Evolutionary conservation across 2,797 vertebrate species (phyloP), one percentile per base, ranked within the genome.

Genomic region (Lophius americanus): DNA sequence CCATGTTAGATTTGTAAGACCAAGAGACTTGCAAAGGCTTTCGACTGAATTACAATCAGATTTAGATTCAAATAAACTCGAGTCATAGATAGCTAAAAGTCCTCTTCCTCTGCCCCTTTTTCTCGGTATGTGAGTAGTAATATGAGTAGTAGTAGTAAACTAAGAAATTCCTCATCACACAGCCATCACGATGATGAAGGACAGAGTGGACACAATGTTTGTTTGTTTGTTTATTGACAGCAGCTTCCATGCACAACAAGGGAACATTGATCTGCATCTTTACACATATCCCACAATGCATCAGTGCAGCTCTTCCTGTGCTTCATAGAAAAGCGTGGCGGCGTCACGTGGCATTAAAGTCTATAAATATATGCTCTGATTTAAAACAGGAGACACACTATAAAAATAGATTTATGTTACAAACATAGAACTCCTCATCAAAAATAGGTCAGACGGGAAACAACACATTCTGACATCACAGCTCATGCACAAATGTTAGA

Each of bases 341-440:
- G 50, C 50, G 44, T 11, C 44, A 46, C 44, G 23, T 23, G 23
- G 23, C 23, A 23, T 23, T 23, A 23, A 23, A 23, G 23, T 23
- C 23, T 23, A 23, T 23, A 13, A 12, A 13, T 46, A 41, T 41
- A 41, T 41, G 39, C 11, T 36, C 57, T 52, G 77, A 83, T 83
- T 81, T 81, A 85, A 84, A 74, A 64, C 56, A 32, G 23, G 23
- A 23, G 23, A 53, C 48, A 32, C 33, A 12, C 43, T 89, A 90
- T 59, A 91, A 90, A 90, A 90, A 91, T 91, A 91, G 72, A 88
- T 63, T 42, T 79, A 23, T 84, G 1, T 60, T 84, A 86, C 84
- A 85, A 88, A 89, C 82, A 88, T 74, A 42, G 46, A 81, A 12
- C 64, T 69, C 42, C 46, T 70, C 35, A 48, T 54, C 51, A 49